A percentile compares a stretch with the other conserved stretches of the same genome.
phyloP scores from a whole-genome alignment of 2,888 invertebrate genomes.

The Agonum fuliginosum region DNA sequence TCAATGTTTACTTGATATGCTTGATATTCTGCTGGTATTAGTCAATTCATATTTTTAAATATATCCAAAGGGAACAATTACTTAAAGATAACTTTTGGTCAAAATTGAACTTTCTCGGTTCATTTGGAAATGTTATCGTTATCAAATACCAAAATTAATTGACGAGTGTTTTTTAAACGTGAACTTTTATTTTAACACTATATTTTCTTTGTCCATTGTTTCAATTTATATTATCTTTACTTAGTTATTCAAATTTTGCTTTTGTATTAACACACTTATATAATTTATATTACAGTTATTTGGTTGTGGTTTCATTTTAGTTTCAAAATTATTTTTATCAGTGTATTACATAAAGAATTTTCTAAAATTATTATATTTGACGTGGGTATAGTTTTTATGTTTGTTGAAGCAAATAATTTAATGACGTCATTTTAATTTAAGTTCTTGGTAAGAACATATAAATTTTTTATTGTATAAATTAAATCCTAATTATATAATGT shows the following conservation, averaged over 20 bases:
- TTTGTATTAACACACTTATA: background rate
- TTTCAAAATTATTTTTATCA: background rate
- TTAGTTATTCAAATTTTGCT: background rate
- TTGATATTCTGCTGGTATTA: background rate
- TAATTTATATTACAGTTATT: no score
- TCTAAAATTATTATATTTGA: no score
- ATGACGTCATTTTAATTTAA: background rate
- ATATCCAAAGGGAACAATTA: background rate
- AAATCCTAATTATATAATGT: no score
- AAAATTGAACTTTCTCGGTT: background rate
- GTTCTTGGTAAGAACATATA: no score
- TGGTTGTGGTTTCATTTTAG: slow-evolving; percentile 22
- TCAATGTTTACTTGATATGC: slow-evolving; percentile 4
- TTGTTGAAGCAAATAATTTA: no score
- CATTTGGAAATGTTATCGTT: background rate
- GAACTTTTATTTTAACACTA: background rate
- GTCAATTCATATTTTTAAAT: background rate
- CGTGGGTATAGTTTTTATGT: no score
- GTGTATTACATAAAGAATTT: slow-evolving; percentile 11
- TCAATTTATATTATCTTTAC: no score
- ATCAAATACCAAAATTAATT: background rate
- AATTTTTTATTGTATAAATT: no score
- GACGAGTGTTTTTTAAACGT: background rate
- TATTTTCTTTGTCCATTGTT: slow-evolving; percentile 1
- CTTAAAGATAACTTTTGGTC: background rate